Conservation (phyloP, 1,140 invertebrate species). For the Monomorium pharaonis region DNA sequence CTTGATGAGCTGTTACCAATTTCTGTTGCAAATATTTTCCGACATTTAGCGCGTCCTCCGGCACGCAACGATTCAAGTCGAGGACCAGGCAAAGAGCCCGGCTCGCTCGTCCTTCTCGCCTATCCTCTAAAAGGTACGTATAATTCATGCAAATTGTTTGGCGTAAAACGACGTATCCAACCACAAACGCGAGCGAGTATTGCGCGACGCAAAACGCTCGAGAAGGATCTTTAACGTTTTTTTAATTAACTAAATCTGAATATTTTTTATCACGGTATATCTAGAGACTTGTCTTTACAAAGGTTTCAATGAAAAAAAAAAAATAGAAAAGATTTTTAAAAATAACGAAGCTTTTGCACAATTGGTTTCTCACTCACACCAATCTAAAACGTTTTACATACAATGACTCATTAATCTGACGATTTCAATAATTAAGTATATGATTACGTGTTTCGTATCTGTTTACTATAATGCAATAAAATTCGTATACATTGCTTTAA, state of each 20-base stretch:
- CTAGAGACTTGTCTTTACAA: not conserved
- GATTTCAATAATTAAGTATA: not conserved
- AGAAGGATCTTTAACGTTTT: not conserved
- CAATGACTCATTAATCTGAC: not conserved
- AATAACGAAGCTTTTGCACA: not conserved
- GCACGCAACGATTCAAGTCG: not conserved
- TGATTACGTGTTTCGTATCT: not conserved
- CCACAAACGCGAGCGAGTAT: not conserved
- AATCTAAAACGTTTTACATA: not conserved
- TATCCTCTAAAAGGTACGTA: not conserved
- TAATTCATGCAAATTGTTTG: slow-evolving; percentile 29
- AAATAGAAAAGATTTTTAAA: not conserved
- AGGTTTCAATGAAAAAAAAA: not conserved
- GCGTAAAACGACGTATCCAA: not conserved
- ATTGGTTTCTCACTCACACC: not conserved
- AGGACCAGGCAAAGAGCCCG: not conserved
- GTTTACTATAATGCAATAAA: not conserved
- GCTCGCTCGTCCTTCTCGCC: not conserved
- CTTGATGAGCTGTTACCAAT: slow-evolving; percentile 21
- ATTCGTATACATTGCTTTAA: no score
- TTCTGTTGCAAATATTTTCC: slow-evolving; percentile 35
- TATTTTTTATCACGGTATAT: not conserved
- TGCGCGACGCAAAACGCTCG: not conserved
- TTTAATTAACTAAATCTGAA: not conserved
- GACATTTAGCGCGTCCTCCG: not conserved